Base-by-base conservation (phyloP, 2,113 vertebrate genomes). In the Dasyprocta punctata region DNA sequence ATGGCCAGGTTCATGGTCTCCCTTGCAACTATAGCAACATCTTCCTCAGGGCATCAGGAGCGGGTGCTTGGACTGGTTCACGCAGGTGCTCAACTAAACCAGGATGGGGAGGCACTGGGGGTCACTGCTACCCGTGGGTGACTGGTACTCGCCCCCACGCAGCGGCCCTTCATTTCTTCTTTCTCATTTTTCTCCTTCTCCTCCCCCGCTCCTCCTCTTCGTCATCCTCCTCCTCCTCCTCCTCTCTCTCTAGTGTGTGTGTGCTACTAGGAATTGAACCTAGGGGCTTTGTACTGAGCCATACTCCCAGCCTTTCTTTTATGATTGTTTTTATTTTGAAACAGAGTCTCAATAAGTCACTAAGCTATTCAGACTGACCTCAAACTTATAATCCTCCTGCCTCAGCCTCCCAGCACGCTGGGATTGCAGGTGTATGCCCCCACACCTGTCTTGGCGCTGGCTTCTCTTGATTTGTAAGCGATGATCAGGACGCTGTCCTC, bases 51-150 rank as follows among this genome's bases (percentile, higher is more conserved):
- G 38, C 38, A 7, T 33, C 38, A 24, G 61, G 38, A 28, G 26
- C 20, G 10, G 26, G 63, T n/a, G n/a, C 41, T 1, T 14, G 14
- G 36, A 36, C 5, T 26, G 33, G 73, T 20, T 58, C 17, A 9
- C 4, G 28, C n/a, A 47, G 52, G 63, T n/a, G 69, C 26, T 22
- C 44, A 10, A 24, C 7, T n/a, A 11, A 63, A 44, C 41, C 30
- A 52, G 80, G 26, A 56, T 7, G n/a, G 52, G 56, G 4, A 12
- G 28, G 63, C 13, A 3, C 4, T 3, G 0, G 14, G 5, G 33
- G 5, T 3, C 11, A 4, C 49, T 5, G n/a, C 22, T 19, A 26
- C 56, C 54, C 28, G 0, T 0, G 1, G 19, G 9, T 4, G 7
- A 38, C 41, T 36, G 13, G 44, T 10, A 1, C 8, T 52, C 10